phyloP scores from a whole-genome alignment of 2,113 vertebrate genomes.

The Neodontobutis hainanensis region DNA sequence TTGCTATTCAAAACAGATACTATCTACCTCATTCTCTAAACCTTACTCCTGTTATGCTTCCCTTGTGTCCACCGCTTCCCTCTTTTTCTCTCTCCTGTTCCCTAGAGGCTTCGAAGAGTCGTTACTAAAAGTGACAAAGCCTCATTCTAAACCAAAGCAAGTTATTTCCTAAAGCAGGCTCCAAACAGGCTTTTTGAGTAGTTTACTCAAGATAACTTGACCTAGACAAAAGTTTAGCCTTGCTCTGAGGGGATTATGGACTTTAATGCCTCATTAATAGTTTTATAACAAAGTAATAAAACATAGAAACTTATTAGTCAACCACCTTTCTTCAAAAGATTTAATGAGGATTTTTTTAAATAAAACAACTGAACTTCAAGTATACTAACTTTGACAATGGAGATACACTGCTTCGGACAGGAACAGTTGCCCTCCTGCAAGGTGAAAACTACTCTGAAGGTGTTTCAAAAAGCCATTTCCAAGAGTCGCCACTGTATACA shows the following conservation, averaged over 20 bases:
- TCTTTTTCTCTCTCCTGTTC: conserved; percentile 31
- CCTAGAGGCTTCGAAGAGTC: conserved; percentile 24
- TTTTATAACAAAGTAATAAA: conserved; percentile 73
- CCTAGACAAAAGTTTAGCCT: conserved; percentile 31
- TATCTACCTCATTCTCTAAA: neutral
- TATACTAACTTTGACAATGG: neutral
- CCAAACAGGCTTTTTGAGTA: conserved; percentile 12
- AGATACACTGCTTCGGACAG: neutral
- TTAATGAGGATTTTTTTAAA: too few relatives aligned
- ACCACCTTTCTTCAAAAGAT: too few relatives aligned
- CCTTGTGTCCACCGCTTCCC: conserved; percentile 4
- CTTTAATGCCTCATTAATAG: conserved; percentile 57
- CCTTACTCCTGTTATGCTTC: neutral
- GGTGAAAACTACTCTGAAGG: conserved; percentile 17
- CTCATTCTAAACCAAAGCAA: neutral
- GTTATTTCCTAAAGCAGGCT: too few relatives aligned
- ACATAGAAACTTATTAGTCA: too few relatives aligned
- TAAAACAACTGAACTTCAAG: neutral
- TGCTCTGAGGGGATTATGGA: conserved; percentile 20
- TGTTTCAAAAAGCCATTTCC: conserved; percentile 44
- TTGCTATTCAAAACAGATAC: conserved; percentile 21
- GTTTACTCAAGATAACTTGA: conserved; percentile 25
- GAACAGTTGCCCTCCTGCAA: conserved; percentile 1
- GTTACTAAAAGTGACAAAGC: neutral
- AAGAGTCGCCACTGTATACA: conserved; percentile 27